Evolutionary conservation across 2,797 vertebrate species (phyloP).

Genomic region (Smutsia temminckii): DNA sequence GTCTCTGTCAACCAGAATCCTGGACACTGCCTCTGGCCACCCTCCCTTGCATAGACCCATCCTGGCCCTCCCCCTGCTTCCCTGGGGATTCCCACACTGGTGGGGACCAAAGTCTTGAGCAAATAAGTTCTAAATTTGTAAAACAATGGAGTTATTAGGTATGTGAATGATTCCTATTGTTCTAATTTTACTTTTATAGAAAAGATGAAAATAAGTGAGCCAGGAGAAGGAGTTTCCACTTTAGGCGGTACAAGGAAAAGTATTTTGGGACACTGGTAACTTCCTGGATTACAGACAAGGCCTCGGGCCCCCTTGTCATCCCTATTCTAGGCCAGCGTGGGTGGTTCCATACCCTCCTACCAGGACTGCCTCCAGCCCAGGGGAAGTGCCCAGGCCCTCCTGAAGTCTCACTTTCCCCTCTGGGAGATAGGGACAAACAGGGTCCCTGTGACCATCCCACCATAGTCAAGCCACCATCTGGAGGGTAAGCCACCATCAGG

Average conservation of each 20-base stretch:
- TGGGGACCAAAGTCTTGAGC: constrained; percentile 9
- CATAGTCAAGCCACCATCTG: not conserved
- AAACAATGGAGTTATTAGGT: not conserved
- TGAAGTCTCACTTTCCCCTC: not conserved
- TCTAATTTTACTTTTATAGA: not conserved
- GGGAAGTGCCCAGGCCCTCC: not conserved
- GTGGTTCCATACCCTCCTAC: fast-evolving
- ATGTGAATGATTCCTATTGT: not conserved
- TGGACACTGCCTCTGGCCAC: not conserved
- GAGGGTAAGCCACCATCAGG: not conserved
- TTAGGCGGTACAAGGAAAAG: not conserved
- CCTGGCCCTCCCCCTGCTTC: not conserved
- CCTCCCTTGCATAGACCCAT: not conserved
- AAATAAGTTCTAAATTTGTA: not conserved
- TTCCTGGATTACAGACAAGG: not conserved
- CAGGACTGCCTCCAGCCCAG: not conserved
- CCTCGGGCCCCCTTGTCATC: not conserved
- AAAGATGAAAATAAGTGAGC: not conserved
- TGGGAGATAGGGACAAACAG: not conserved
- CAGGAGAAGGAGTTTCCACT: not conserved
- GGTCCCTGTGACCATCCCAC: not conserved
- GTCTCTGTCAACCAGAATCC: not conserved
- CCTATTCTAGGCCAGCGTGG: not conserved
- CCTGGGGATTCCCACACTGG: not conserved
- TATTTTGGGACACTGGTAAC: not conserved